Evolutionary conservation across 2,888 invertebrate species (phyloP).

Genomic region (Ctena decussata): DNA sequence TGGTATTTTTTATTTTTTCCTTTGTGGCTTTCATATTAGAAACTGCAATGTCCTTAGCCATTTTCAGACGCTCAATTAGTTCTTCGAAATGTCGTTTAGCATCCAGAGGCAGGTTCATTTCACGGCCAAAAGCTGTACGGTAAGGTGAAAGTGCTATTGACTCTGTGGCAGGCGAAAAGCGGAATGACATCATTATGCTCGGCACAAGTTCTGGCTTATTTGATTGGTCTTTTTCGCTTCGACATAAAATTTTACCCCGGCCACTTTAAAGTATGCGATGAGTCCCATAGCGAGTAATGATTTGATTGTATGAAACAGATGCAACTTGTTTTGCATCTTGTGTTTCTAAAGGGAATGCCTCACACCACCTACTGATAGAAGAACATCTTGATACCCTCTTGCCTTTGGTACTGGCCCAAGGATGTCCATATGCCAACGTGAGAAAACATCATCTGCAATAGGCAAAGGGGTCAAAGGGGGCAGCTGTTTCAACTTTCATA

Average conservation of each 20-base stretch:
- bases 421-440: constrained; percentile 42
- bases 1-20: constrained; percentile 28
- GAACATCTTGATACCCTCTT: constrained; percentile 38
- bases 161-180: constrained; percentile 55
- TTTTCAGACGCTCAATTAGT: constrained; percentile 4
- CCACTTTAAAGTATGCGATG: constrained; percentile 26
- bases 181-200: constrained; percentile 61
- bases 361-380: constrained; percentile 41
- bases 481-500: constrained; percentile 24
- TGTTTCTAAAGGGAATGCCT: constrained; percentile 34
- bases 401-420: constrained; percentile 28
- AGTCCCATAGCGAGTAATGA: constrained; percentile 41
- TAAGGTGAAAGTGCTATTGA: constrained; percentile 43
- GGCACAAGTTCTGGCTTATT: constrained; percentile 37
- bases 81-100: constrained; percentile 24
- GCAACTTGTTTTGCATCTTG: constrained; percentile 45
- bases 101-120: constrained; percentile 32
- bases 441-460: constrained; percentile 31
- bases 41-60: constrained; percentile 10
- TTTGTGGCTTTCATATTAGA: constrained; percentile 25
- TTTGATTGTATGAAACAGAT: constrained; percentile 31
- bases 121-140: constrained; percentile 23
- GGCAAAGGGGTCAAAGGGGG: constrained; percentile 43
- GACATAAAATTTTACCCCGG: constrained; percentile 63
- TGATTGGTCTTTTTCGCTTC: constrained; percentile 24